Percentiles rank a stretch among this genome's conserved stretches.
Evolutionary conservation across 92 coral and sea anemone genomes (phyloP).

Genomic region (Epizoanthus rinbou): DNA sequence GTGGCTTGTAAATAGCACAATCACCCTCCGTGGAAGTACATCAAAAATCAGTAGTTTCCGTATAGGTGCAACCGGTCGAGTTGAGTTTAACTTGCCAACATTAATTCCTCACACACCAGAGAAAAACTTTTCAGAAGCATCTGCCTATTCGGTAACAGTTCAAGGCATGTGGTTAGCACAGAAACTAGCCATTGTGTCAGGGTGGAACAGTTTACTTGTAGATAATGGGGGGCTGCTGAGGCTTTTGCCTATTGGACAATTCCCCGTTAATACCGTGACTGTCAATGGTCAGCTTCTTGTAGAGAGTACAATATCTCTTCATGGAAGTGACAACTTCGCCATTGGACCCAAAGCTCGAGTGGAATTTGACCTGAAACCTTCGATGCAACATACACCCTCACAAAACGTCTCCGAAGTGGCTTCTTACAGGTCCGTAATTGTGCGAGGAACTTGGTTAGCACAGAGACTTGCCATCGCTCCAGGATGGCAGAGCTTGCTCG

Average conservation of each 20-base stretch:
- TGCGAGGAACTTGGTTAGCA: slow-evolving; percentile 66
- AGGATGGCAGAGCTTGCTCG: slow-evolving; percentile 58
- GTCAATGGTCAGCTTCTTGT: slow-evolving; percentile 65
- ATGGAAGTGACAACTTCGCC: slow-evolving; percentile 65
- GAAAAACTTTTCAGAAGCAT: background rate
- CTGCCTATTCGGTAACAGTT: slow-evolving; percentile 23
- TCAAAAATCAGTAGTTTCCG: slow-evolving; percentile 58
- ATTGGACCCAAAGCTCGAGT: slow-evolving; percentile 58
- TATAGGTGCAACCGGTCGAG: slow-evolving; percentile 56
- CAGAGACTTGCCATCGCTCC: slow-evolving; percentile 70
- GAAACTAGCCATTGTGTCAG: slow-evolving; percentile 63
- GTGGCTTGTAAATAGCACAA: slow-evolving; percentile 62
- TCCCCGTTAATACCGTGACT: slow-evolving; percentile 52
- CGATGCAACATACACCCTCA: background rate
- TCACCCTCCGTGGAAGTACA: slow-evolving; percentile 64
- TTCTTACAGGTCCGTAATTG: slow-evolving; percentile 47
- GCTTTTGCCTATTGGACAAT: slow-evolving; percentile 63
- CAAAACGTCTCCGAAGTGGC: slow-evolving; percentile 32
- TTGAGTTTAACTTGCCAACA: slow-evolving; percentile 53
- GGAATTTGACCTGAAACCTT: slow-evolving; percentile 49
- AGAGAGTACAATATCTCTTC: slow-evolving; percentile 65
- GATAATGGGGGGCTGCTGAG: slow-evolving; percentile 55
- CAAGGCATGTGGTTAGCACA: slow-evolving; percentile 32
- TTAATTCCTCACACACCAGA: background rate
- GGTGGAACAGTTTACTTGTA: slow-evolving; percentile 62